Percentiles rank a stretch among this genome's conserved stretches.
Evolutionary conservation across 2,888 invertebrate genomes (phyloP).

Genomic region (Cataglyphis altisquamis): DNA sequence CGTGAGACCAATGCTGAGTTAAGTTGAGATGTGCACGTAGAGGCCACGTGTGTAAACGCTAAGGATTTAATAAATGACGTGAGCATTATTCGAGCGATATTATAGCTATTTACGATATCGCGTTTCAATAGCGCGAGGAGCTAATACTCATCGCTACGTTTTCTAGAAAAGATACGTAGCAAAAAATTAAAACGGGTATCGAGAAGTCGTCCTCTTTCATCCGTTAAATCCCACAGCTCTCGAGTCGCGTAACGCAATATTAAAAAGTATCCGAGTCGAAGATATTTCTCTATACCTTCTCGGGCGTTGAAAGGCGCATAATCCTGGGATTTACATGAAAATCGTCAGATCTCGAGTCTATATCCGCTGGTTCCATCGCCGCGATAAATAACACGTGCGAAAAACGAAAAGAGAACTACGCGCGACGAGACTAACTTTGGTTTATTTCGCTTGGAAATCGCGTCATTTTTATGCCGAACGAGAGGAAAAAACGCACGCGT

Average conservation of each 20-base stretch:
- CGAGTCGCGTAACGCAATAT: constrained; percentile 39
- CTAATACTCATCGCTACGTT: constrained; percentile 2
- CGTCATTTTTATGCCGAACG: constrained; percentile 11
- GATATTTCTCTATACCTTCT: constrained; percentile 13
- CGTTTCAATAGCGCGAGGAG: constrained; percentile 23
- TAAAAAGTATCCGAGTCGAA: constrained; percentile 45
- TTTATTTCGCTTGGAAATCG: constrained; percentile 32
- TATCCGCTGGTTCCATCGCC: not conserved
- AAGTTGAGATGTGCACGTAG: not conserved
- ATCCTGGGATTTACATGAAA: constrained; percentile 48
- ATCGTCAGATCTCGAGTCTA: constrained; percentile 35
- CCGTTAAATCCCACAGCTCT: constrained; percentile 28
- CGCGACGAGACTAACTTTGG: not conserved
- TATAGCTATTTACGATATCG: constrained; percentile 1
- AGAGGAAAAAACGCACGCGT: not conserved
- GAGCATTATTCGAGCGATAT: constrained; percentile 21
- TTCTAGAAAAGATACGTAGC: not conserved
- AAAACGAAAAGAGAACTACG: not conserved
- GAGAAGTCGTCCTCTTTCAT: constrained; percentile 31
- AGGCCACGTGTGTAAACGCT: not conserved
- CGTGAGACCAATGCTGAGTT: not conserved
- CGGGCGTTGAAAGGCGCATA: constrained; percentile 36
- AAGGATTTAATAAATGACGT: constrained; percentile 28
- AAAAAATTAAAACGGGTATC: constrained; percentile 38
- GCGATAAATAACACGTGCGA: constrained; percentile 39